Percentiles rank a stretch among this genome's conserved stretches.
Evolutionary conservation across 1,140 invertebrate genomes (phyloP).

Genomic region (Scaptomyza pallida): DNA sequence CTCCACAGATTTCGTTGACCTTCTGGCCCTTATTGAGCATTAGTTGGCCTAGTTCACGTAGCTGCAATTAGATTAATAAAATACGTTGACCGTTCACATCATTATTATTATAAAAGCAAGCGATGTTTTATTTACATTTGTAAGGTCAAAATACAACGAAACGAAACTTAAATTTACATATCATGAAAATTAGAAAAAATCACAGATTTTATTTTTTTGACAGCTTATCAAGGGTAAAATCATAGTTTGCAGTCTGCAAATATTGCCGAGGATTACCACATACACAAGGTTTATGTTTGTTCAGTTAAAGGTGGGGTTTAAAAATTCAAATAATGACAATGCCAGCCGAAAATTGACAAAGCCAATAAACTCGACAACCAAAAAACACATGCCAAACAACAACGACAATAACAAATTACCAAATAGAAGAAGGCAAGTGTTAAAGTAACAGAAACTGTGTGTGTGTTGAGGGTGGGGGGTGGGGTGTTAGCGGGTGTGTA

Average conservation of each 20-base stretch:
- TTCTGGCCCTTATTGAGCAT: conserved; percentile 30
- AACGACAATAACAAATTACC: conserved; percentile 24
- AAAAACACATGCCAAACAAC: conserved; percentile 14
- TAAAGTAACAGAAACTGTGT: not conserved
- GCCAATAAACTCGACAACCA: conserved; percentile 55
- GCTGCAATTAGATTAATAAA: conserved; percentile 62
- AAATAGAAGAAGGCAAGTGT: conserved; percentile 32
- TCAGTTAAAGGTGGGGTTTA: conserved; percentile 39
- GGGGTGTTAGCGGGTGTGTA: not conserved
- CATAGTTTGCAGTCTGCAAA: conserved; percentile 35
- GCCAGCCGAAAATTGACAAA: conserved; percentile 61
- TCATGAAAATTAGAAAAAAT: too few relatives aligned
- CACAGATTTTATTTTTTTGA: conserved; percentile 35
- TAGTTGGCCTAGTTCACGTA: conserved; percentile 54
- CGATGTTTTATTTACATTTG: conserved; percentile 23
- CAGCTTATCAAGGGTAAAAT: conserved; percentile 28
- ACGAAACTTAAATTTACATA: conserved; percentile 44
- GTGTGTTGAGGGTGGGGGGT: not conserved
- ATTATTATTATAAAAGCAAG: conserved; percentile 25
- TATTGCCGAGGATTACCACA: conserved; percentile 55
- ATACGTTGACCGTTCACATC: conserved; percentile 36
- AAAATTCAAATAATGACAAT: conserved; percentile 52
- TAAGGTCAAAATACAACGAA: conserved; percentile 21
- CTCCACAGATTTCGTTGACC: conserved; percentile 33
- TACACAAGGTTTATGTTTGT: not conserved